Percentiles rank a stretch among this genome's conserved stretches.
phyloP scores from a whole-genome alignment of 2,113 vertebrate species.

The Platanista minor region DNA sequence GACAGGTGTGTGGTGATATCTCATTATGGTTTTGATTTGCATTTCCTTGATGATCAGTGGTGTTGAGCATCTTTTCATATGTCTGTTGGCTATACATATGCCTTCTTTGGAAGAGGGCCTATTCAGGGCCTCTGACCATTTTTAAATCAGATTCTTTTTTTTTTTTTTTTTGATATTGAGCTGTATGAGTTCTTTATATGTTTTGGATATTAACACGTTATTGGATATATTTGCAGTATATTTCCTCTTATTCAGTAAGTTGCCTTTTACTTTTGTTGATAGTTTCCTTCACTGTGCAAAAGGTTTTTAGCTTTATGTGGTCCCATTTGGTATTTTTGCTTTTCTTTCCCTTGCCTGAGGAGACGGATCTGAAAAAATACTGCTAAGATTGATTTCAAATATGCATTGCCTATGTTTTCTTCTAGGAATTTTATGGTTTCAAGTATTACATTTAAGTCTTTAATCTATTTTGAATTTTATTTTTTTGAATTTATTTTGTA shows the following conservation, averaged over 20 bases:
- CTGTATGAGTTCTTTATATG: neutral
- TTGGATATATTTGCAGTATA: neutral
- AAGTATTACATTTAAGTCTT: neutral
- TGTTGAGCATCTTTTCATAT: neutral
- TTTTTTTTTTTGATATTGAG: neutral
- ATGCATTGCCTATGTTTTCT: neutral
- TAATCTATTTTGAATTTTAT: neutral
- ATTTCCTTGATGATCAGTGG: neutral
- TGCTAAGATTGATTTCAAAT: neutral
- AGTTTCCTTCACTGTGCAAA: neutral
- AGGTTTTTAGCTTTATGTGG: neutral
- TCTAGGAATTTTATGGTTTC: neutral
- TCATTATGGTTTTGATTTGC: neutral
- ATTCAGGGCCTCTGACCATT: neutral
- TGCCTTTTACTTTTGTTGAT: neutral
- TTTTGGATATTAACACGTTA: neutral
- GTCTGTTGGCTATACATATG: neutral
- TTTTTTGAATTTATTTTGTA: neutral
- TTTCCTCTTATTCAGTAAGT: neutral
- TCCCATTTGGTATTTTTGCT: neutral
- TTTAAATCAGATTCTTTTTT: neutral
- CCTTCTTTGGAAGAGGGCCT: neutral
- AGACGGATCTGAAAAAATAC: neutral
- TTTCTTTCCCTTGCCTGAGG: neutral
- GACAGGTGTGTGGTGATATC: neutral